phyloP scores from a whole-genome alignment of 2,113 vertebrate genomes.

The Gallinago undulata region DNA sequence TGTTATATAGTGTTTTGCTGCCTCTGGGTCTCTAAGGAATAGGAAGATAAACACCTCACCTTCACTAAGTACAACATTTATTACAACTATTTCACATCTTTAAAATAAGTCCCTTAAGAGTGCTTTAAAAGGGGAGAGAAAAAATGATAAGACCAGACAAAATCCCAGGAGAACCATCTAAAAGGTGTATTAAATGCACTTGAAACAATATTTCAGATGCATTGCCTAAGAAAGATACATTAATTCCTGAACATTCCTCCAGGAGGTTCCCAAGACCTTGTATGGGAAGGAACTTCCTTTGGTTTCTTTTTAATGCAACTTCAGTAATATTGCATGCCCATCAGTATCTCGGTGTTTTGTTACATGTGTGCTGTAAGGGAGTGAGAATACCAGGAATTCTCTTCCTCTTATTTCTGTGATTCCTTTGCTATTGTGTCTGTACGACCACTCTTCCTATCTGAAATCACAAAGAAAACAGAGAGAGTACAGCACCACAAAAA shows the following conservation, averaged over 20 bases:
- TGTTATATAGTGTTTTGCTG: neutral
- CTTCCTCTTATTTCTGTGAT: neutral
- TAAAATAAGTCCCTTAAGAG: neutral
- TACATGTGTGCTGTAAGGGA: neutral
- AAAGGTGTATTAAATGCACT: neutral
- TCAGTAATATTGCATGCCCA: neutral
- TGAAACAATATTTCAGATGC: neutral
- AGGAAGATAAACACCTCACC: neutral
- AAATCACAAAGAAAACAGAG: neutral
- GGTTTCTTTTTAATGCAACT: neutral
- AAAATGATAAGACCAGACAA: neutral
- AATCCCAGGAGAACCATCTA: neutral
- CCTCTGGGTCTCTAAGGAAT: neutral
- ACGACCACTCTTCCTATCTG: neutral
- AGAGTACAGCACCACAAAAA: neutral
- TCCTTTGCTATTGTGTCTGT: neutral
- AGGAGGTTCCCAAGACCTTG: neutral
- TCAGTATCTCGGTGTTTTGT: neutral
- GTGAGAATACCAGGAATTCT: neutral
- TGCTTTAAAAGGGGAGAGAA: neutral
- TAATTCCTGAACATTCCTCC: neutral
- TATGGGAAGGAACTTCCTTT: neutral
- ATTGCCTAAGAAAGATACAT: neutral
- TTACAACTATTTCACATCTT: neutral
- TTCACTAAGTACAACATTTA: neutral